Evolutionary conservation across 2,797 vertebrate species (phyloP).

Genomic region (Enteromius viviparus): DNA sequence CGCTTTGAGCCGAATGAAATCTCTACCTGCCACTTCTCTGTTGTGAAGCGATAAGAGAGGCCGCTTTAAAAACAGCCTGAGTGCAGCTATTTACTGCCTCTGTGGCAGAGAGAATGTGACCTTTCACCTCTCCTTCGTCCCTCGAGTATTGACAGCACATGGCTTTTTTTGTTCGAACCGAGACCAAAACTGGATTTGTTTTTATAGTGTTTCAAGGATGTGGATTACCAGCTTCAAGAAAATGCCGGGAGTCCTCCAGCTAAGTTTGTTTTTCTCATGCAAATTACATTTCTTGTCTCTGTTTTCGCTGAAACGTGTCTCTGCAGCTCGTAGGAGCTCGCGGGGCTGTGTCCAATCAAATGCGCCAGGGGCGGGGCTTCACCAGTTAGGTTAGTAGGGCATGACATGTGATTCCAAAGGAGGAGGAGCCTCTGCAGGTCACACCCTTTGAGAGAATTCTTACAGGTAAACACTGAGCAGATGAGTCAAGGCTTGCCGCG

Average conservation of each 20-base stretch:
- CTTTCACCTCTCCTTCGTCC: conserved; percentile 44
- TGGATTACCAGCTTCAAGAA: conserved; percentile 21
- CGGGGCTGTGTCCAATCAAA: conserved; percentile 56
- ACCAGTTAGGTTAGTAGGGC: conserved; percentile 65
- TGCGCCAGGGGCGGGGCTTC: conserved; percentile 53
- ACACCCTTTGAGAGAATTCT: conserved; percentile 60
- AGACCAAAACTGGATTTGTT: conserved; percentile 25
- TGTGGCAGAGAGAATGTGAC: conserved; percentile 34
- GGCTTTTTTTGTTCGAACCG: conserved; percentile 19
- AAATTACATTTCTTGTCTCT: conserved; percentile 19
- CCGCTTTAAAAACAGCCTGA: conserved; percentile 42
- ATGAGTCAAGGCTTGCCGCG: conserved; percentile 65
- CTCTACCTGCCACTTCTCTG: conserved; percentile 50
- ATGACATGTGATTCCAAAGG: conserved; percentile 57
- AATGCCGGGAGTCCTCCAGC: conserved; percentile 17
- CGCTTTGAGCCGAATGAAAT: conserved; percentile 26
- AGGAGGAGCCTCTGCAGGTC: conserved; percentile 56
- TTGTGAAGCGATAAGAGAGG: conserved; percentile 46
- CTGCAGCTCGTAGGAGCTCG: conserved; percentile 35
- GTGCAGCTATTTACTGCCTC: conserved; percentile 51
- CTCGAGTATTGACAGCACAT: conserved; percentile 14
- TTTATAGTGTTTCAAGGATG: conserved; percentile 3
- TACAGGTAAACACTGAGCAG: conserved; percentile 59
- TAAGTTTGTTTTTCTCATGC: conserved; percentile 49
- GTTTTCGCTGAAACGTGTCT: conserved; percentile 46